phyloP scores from a whole-genome alignment of 2,888 invertebrate species.

The Cerceris ruficornis region DNA sequence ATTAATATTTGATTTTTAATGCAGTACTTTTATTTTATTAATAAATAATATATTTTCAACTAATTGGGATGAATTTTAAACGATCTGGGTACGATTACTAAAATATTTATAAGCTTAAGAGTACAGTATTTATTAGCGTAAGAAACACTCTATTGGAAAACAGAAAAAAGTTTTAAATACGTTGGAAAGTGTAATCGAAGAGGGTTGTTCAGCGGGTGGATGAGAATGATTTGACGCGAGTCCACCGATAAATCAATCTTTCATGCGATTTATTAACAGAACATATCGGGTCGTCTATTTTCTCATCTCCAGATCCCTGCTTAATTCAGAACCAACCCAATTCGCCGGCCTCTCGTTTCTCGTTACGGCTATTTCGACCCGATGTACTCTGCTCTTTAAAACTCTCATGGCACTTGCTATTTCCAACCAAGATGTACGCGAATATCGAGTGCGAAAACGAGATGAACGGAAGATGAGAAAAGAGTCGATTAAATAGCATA shows the following conservation, averaged over 20 bases:
- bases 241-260: constrained; percentile 19
- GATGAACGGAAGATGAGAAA: neutral
- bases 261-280: constrained; percentile 34
- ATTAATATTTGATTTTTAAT: too few species aligned
- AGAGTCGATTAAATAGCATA: neutral
- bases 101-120: too few species aligned
- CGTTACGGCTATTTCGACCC: constrained; percentile 37
- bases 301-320: constrained; percentile 7
- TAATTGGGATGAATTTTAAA: too few species aligned
- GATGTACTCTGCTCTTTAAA: neutral
- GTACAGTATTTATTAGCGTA: too few species aligned
- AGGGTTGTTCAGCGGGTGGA: neutral
- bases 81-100: too few species aligned
- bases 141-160: too few species aligned
- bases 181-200: neutral
- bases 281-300: constrained; percentile 41
- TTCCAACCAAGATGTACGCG: neutral
- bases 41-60: too few species aligned
- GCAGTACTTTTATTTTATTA: too few species aligned
- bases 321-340: constrained; percentile 45
- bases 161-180: too few species aligned
- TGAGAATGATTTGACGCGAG: neutral
- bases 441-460: neutral
- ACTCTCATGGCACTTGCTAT: neutral
- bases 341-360: constrained; percentile 31